These are phyloP conservation scores for Limanda limanda DNA, from an alignment of 2,113 vertebrate genomes.

Conservation along the genomic window DNA sequence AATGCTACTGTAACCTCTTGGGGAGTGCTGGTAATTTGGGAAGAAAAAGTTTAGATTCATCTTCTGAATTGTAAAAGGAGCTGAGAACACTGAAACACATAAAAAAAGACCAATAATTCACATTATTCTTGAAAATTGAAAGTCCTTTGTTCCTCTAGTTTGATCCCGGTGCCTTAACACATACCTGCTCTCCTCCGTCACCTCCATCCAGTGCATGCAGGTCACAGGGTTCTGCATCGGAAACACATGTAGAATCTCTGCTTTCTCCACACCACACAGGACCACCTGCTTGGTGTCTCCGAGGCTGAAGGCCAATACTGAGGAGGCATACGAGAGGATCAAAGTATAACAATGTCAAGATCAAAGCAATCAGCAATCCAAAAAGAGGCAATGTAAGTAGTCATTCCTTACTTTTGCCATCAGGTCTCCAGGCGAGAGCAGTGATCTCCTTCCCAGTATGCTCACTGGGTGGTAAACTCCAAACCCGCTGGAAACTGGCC, in stretches of 20 bases:
- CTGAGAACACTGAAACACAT: slow-evolving; percentile 84
- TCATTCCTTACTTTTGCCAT: slow-evolving; percentile 93
- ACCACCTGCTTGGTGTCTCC: slow-evolving; percentile 93
- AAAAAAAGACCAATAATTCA: neutral
- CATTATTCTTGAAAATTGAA: neutral
- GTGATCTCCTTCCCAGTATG: slow-evolving; percentile 96
- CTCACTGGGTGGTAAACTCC: slow-evolving; percentile 95
- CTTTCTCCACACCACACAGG: slow-evolving; percentile 96
- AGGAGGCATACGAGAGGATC: slow-evolving; percentile 6
- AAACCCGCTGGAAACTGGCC: slow-evolving; percentile 95
- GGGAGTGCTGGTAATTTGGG: slow-evolving; percentile 94
- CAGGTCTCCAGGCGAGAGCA: slow-evolving; percentile 95
- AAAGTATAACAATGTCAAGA: neutral
- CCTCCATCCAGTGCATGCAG: slow-evolving; percentile 99
- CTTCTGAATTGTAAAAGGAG: slow-evolving; percentile 92
- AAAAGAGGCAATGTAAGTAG: neutral
- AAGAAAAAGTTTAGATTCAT: slow-evolving; percentile 93
- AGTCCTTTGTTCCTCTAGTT: neutral
- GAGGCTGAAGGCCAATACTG: slow-evolving; percentile 95
- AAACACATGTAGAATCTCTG: slow-evolving; percentile 95
- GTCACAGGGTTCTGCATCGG: slow-evolving; percentile 87
- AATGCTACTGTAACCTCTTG: slow-evolving; percentile 87
- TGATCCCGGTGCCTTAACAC: neutral
- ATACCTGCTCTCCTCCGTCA: slow-evolving; percentile 92
- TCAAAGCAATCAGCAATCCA: neutral